Evolutionary conservation across 2,888 invertebrate genomes (phyloP), one percentile per base, ranked within the genome.

Genomic region (Timandra comae): DNA sequence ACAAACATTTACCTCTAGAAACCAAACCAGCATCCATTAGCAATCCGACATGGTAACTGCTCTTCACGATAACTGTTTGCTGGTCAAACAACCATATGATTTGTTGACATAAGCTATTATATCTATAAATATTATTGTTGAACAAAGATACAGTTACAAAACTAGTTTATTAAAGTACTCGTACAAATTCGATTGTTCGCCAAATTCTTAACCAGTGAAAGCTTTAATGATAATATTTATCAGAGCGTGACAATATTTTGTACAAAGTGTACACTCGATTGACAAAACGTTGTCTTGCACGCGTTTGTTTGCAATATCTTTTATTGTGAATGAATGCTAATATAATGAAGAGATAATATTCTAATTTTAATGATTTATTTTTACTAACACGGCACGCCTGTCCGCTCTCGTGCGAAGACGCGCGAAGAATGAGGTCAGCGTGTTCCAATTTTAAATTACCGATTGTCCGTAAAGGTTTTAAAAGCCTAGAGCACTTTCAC

Each of bases 381-480:
- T 77, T 34, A 67, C 53, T 50, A 37, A 43, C 49, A 40, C 54
- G 61, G 53, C 56, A 50, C 44, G 49, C 44, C 48, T 60, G 64
- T 59, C 66, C 61, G 69, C 62, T 64, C 72, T 64, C 68, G 67
- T 56, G 64, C 66, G 56, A 69, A 68, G 73, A 55, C 65, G 53
- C 64, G 56, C 49, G 40, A 29, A 71, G 72, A 84, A 82, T 82
- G 82, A 70, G 82, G 82, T 73, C 81, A 69, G 37, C 45, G 49
- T 59, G 76, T 74, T 78, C 79, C 80, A 79, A 74, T 82, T 82
- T 79, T 78, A 76, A 76, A 78, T 74, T 76, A 71, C n/a, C 70
- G 64, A 76, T 72, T 75, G 69, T 69, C 63, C 60, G 58, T 49
- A 49, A 48, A 50, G 51, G 52, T 51, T 55, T 55, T 35, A 56